These are phyloP conservation scores for Ptilodon capucinus DNA, from an alignment of 2,888 invertebrate genomes.

Conservation along the genomic window DNA sequence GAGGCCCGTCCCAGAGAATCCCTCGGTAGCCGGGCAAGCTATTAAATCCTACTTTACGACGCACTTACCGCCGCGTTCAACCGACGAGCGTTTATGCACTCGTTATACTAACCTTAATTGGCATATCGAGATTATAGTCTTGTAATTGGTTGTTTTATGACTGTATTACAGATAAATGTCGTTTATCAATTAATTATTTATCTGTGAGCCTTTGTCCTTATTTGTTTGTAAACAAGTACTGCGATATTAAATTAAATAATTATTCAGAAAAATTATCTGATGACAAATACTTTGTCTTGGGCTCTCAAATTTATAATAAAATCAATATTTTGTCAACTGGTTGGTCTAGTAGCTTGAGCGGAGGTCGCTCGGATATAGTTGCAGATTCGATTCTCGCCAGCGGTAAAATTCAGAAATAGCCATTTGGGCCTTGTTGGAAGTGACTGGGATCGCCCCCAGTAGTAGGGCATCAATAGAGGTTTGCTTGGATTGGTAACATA, in stretches of 20 bases:
- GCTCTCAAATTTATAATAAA: too few species aligned
- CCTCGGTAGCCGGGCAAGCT: conserved; percentile 58
- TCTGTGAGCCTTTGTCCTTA: neutral
- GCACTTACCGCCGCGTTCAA: conserved; percentile 50
- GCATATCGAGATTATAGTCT: conserved; percentile 71
- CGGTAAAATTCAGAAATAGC: too few species aligned
- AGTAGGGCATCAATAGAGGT: too few species aligned
- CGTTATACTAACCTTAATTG: conserved; percentile 75
- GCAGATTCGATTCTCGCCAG: too few species aligned
- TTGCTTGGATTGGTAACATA: too few species aligned
- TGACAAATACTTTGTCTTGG: too few species aligned
- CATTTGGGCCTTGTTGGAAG: too few species aligned
- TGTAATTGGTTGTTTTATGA: conserved; percentile 62
- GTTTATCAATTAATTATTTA: conserved; percentile 37
- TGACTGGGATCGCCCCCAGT: too few species aligned
- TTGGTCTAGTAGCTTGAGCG: too few species aligned
- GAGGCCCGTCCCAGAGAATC: conserved; percentile 47
- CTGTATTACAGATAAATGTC: conserved; percentile 47
- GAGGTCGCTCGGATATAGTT: too few species aligned
- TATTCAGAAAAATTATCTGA: neutral
- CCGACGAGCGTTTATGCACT: conserved; percentile 62
- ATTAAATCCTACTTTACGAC: conserved; percentile 75
- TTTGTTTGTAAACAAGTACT: neutral
- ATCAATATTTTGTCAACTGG: too few species aligned
- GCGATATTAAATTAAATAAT: neutral